These are phyloP conservation scores for Ranitomeya variabilis DNA, from an alignment of 2,113 vertebrate genomes.

Conservation along the genomic window DNA sequence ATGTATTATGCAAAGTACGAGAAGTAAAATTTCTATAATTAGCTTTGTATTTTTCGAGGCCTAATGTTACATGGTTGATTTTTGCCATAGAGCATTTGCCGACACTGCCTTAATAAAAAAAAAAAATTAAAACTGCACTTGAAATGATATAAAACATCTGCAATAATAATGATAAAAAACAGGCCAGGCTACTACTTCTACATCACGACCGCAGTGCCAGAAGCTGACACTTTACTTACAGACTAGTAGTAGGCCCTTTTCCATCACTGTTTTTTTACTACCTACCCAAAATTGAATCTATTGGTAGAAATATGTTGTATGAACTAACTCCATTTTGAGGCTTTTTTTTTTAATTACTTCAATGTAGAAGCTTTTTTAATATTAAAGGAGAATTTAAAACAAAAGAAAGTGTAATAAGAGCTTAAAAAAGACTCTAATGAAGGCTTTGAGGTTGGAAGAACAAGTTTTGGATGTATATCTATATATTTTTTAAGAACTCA, in stretches of 20 bases:
- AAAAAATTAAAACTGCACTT: too few species aligned
- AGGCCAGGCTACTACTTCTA: neutral
- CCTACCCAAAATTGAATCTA: too few species aligned
- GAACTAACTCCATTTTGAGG: neutral
- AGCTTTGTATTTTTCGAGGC: neutral
- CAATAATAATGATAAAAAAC: neutral
- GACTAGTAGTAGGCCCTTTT: neutral
- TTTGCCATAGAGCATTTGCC: neutral
- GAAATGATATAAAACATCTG: neutral
- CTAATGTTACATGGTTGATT: neutral
- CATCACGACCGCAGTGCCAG: neutral
- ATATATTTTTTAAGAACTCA: neutral
- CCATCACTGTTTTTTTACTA: neutral
- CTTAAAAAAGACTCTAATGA: conserved; percentile 11
- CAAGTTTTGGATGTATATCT: neutral
- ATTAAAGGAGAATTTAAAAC: neutral
- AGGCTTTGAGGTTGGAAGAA: neutral
- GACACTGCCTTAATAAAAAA: neutral
- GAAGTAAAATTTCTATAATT: neutral
- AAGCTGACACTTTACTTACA: neutral
- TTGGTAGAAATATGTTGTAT: neutral
- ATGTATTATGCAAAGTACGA: neutral
- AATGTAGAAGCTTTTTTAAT: neutral
- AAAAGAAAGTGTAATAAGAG: neutral
- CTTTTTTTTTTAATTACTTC: neutral